Evolutionary conservation across 2,113 vertebrate genomes (phyloP), one percentile per base, ranked within the genome.

Genomic region (Hippoglossus stenolepis): DNA sequence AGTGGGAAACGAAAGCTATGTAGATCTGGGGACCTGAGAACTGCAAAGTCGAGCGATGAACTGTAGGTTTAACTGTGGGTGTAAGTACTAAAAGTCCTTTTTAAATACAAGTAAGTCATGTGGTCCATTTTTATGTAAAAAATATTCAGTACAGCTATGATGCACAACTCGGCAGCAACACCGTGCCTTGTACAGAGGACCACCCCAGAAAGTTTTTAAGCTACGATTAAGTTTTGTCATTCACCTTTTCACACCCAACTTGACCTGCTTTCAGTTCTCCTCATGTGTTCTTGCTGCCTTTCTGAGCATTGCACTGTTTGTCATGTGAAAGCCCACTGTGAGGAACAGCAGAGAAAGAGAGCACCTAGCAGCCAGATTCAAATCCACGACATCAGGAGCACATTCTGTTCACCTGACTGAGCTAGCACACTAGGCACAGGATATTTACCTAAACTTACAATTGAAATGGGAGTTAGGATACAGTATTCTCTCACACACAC

Each of bases 381-480:
- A 35, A 66, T 65, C 20, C 4, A 47, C 18, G 0, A 45, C 47
- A 51, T 62, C 21, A 54, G 54, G 58, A 65, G 45, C 18, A 64
- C 57, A 26, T 43, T 75, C n/a, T 75, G 47, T 70, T n/a, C 59
- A 76, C 65, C 40, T 70, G 64, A 79, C n/a, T 10, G n/a, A 26
- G 17, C 61, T 10, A 18, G 70, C 54, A 13, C 59, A 65, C 20
- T 1, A 31, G 45, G 70, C 77, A 65, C 21, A 58, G n/a, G 65
- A 60, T 76, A 81, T 86, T 80, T 71, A 82, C 63, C 68, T 70
- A 69, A 71, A 78, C 43, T 59, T 24, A 21, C 61, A 69, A 74
- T 67, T 82, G 66, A 88, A 85, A 85, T 80, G 70, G 59, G 63
- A 65, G 65, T 69, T 68, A 21, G 63, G 76, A 59, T 51, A 72